phyloP scores from a whole-genome alignment of 2,113 vertebrate genomes.

The Sander lucioperca region DNA sequence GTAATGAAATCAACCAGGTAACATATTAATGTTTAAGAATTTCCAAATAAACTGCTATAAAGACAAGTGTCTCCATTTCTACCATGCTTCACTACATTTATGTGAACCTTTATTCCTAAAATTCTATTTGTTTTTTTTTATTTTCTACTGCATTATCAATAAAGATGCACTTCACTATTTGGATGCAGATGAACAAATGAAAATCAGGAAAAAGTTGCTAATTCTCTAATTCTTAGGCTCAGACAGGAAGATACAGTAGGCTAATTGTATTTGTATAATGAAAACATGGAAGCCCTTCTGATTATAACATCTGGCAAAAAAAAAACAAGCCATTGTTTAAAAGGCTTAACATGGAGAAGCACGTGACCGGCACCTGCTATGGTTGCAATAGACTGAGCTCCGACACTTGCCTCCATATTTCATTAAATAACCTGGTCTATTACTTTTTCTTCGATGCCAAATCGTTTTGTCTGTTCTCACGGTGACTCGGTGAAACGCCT shows the following conservation, averaged over 20 bases:
- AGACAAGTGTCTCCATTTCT: background rate
- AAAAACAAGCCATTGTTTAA: background rate
- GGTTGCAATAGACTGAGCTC: too few relatives aligned
- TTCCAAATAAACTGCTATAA: background rate
- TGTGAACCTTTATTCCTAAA: background rate
- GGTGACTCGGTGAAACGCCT: too few relatives aligned
- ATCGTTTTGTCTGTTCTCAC: too few relatives aligned
- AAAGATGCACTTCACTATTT: background rate
- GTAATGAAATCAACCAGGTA: constrained; percentile 45
- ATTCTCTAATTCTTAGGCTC: background rate
- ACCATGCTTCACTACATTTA: background rate
- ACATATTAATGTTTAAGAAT: background rate
- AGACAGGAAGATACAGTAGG: background rate
- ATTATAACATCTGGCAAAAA: background rate
- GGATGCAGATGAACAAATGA: background rate
- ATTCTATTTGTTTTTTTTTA: background rate
- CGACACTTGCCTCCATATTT: too few relatives aligned
- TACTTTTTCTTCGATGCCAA: too few relatives aligned
- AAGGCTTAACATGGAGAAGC: background rate
- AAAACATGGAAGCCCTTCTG: background rate
- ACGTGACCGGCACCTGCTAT: too few relatives aligned
- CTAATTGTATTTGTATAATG: background rate
- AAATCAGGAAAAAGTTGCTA: background rate
- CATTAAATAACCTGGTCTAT: too few relatives aligned
- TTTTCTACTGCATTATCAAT: background rate